Percentiles rank a stretch among this genome's conserved stretches.
These are phyloP conservation scores for Papilio protenor DNA, from an alignment of 2,888 invertebrate genomes.

Conservation along the genomic window DNA sequence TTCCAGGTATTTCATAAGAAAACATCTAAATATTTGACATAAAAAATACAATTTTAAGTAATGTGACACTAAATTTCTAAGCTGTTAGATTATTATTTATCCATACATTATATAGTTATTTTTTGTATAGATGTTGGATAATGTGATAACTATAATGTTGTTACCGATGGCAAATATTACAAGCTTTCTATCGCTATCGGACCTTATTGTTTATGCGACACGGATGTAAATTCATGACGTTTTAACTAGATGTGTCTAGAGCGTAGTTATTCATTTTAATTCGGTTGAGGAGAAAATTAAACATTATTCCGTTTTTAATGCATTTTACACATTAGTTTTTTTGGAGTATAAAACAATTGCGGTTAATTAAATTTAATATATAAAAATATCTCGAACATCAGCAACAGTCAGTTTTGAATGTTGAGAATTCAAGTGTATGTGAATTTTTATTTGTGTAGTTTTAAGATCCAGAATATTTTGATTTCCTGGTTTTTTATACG, in stretches of 20 bases:
- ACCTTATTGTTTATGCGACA: not conserved
- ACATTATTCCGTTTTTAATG: not conserved
- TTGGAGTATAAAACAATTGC: not conserved
- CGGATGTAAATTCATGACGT: not conserved
- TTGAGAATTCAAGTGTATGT: not conserved
- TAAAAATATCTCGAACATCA: not conserved
- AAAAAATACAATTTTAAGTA: too few species aligned
- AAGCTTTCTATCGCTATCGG: not conserved
- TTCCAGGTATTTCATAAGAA: not conserved
- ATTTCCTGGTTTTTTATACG: not conserved
- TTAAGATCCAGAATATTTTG: not conserved
- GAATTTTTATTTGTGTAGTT: not conserved
- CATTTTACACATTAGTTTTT: not conserved
- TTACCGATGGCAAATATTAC: too few species aligned
- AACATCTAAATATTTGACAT: not conserved
- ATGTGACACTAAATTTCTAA: not conserved
- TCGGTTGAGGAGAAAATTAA: not conserved
- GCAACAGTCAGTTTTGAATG: not conserved
- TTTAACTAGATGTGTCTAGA: conserved; percentile 31
- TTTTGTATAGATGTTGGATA: not conserved
- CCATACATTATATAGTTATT: not conserved
- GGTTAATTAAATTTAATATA: not conserved
- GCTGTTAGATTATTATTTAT: not conserved
- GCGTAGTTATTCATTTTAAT: not conserved
- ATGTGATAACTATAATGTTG: not conserved